A percentile compares a stretch with the other conserved stretches of the same genome.
Evolutionary conservation across 2,113 vertebrate species (phyloP).

Genomic region (Nansenia antarctica): DNA sequence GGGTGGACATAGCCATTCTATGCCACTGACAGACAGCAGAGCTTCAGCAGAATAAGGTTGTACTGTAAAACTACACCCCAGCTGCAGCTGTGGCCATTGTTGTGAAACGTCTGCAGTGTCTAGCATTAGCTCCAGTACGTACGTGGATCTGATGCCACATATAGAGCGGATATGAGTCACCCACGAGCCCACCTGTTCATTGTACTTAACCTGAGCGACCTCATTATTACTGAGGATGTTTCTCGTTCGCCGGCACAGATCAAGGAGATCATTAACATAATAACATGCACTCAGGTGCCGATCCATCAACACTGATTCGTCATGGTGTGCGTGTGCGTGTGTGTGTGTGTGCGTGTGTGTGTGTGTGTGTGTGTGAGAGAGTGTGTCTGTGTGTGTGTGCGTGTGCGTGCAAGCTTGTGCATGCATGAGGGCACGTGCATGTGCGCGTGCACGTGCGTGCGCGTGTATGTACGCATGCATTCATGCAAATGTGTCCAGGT

Average conservation of each 20-base stretch:
- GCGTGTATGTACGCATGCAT: neutral
- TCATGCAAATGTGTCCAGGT: neutral
- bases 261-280: neutral
- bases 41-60: slow-evolving; percentile 33
- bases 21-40: neutral
- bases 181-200: slow-evolving; percentile 51
- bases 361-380: too few species aligned
- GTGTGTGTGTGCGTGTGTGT: neutral
- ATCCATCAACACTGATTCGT: neutral
- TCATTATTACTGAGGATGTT: slow-evolving; percentile 47
- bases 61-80: slow-evolving; percentile 31
- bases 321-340: neutral
- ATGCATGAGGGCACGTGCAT: neutral
- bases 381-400: too few species aligned
- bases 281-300: neutral
- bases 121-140: neutral
- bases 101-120: slow-evolving; percentile 27
- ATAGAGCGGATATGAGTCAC: slow-evolving; percentile 26
- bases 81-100: slow-evolving; percentile 24
- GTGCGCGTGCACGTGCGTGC: neutral
- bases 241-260: too few species aligned
- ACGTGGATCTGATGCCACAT: neutral
- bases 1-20: slow-evolving; percentile 26
- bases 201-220: slow-evolving; percentile 57
- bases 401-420: neutral